Evolutionary conservation across 2,113 vertebrate genomes (phyloP).

Genomic region (Silurus glanis): DNA sequence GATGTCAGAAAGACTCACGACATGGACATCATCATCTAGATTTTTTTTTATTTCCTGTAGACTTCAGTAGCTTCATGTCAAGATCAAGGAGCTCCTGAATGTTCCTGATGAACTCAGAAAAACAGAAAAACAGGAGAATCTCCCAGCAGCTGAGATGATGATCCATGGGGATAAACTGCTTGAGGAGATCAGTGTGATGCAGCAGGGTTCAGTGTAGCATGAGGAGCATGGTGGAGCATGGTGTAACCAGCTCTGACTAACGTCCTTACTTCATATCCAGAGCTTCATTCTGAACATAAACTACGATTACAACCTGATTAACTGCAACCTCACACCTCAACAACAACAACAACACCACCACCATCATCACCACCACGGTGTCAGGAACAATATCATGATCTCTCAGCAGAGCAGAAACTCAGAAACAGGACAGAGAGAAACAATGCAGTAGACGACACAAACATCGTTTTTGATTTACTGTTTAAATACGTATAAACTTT

Average conservation of each 20-base stretch:
- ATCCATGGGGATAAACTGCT: not conserved
- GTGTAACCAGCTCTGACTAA: not conserved
- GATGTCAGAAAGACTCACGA: too few relatives aligned
- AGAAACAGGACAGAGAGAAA: too few relatives aligned
- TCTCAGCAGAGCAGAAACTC: too few relatives aligned
- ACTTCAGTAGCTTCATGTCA: too few relatives aligned
- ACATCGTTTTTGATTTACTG: too few relatives aligned
- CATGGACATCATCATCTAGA: too few relatives aligned
- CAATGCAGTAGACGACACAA: too few relatives aligned
- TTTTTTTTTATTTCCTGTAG: too few relatives aligned
- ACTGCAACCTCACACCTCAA: not conserved
- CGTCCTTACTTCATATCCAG: too few relatives aligned
- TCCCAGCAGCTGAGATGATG: not conserved
- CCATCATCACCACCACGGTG: not conserved
- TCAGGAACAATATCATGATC: not conserved
- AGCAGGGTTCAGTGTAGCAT: not conserved
- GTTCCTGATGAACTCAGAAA: not conserved
- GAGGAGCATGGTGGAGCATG: not conserved
- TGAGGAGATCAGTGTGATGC: not conserved
- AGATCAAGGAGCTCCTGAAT: not conserved
- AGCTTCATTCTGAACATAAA: not conserved
- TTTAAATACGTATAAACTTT: too few relatives aligned
- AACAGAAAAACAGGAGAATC: not conserved
- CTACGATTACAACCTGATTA: not conserved
- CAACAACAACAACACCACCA: not conserved